Conservation (phyloP, 2,797 vertebrate genomes). For the Phoeniculus purpureus region DNA sequence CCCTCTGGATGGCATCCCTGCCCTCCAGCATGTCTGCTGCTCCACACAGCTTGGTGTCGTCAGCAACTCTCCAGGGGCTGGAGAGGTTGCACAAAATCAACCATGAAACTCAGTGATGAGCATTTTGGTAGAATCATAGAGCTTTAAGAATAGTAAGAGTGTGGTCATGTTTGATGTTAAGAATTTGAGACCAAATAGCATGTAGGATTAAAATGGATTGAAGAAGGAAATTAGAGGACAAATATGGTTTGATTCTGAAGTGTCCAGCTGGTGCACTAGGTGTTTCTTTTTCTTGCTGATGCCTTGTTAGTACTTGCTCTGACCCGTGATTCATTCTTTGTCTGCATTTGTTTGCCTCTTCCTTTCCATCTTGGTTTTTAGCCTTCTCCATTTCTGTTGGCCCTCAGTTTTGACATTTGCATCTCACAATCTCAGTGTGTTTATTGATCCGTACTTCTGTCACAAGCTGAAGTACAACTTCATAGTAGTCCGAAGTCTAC, state of each 20-base stretch:
- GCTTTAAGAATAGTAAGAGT: not conserved
- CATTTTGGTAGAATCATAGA: not conserved
- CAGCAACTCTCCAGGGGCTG: rapidly evolving
- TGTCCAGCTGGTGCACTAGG: not conserved
- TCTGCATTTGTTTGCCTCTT: conserved; percentile 14
- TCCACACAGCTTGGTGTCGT: too few species aligned
- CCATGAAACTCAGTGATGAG: not conserved
- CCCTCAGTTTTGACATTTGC: not conserved
- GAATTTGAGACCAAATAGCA: not conserved
- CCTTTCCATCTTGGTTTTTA: not conserved
- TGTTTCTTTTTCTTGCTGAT: not conserved
- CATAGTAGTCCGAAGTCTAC: not conserved
- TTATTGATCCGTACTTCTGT: not conserved
- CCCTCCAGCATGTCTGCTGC: too few species aligned
- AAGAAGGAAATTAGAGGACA: not conserved
- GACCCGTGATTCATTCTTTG: not conserved
- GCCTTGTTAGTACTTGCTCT: not conserved
- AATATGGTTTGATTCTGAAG: not conserved
- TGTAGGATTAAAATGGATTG: not conserved
- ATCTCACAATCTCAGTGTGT: not conserved
- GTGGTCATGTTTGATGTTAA: rapidly evolving
- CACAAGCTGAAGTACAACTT: too few species aligned
- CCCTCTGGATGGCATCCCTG: too few species aligned
- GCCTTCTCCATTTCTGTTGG: conserved; percentile 14
- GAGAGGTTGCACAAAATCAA: not conserved